These are phyloP conservation scores for Epinephelus coioides DNA, from an alignment of 2,797 vertebrate genomes.

Conservation along the genomic window DNA sequence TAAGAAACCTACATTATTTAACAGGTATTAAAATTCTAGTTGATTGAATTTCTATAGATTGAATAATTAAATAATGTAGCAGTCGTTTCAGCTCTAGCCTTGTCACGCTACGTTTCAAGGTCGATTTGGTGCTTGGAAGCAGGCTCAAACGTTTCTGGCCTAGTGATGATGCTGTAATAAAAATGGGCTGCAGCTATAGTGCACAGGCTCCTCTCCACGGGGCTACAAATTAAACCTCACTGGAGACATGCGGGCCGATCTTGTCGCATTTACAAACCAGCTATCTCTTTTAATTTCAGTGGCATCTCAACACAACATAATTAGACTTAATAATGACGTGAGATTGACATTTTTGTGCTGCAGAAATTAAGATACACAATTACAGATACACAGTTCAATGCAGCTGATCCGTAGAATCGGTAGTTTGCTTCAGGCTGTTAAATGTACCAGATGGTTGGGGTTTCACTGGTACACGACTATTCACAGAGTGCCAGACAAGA, in stretches of 20 bases:
- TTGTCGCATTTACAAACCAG: not conserved
- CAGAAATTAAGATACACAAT: slow-evolving; percentile 8
- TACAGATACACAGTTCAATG: slow-evolving; percentile 7
- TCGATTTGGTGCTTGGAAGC: not conserved
- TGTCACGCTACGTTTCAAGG: not conserved
- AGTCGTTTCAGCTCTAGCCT: not conserved
- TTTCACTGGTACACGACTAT: slow-evolving; percentile 38
- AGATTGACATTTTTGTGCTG: not conserved
- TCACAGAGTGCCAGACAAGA: slow-evolving; percentile 21
- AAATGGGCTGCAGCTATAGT: not conserved
- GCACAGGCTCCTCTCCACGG: not conserved
- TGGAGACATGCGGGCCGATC: not conserved
- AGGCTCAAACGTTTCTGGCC: not conserved
- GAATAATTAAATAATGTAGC: not conserved
- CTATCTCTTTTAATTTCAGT: not conserved
- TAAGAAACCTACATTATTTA: not conserved
- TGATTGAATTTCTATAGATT: not conserved
- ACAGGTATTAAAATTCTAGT: not conserved
- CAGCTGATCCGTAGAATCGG: not conserved
- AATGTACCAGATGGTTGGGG: slow-evolving; percentile 52
- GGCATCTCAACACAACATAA: not conserved
- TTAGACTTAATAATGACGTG: not conserved
- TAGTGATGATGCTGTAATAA: not conserved
- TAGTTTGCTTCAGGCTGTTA: slow-evolving; percentile 28
- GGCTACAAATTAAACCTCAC: not conserved